phyloP scores from a whole-genome alignment of 2,113 vertebrate species.

The Lathamus discolor region DNA sequence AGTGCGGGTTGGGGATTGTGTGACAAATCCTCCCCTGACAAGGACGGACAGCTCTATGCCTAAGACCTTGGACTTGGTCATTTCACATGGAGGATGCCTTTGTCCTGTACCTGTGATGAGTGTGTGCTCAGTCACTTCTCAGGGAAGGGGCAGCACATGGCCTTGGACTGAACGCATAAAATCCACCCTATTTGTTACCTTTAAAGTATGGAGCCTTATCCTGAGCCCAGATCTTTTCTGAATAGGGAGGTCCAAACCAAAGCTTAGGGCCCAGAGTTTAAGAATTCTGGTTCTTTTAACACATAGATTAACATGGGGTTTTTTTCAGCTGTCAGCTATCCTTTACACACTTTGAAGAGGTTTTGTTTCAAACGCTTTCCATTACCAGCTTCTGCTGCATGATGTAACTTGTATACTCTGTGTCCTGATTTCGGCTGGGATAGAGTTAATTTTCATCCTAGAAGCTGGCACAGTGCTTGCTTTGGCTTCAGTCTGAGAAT shows the following conservation, averaged over 20 bases:
- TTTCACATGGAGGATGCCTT: background rate
- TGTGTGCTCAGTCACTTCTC: rapidly evolving
- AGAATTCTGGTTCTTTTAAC: background rate
- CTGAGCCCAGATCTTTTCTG: background rate
- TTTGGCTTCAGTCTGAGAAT: background rate
- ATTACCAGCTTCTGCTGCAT: background rate
- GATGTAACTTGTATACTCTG: background rate
- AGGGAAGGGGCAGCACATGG: background rate
- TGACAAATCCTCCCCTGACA: background rate
- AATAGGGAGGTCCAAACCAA: background rate
- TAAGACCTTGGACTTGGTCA: background rate
- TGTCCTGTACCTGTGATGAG: background rate
- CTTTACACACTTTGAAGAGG: background rate
- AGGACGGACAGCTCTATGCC: background rate
- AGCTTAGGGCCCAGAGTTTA: background rate
- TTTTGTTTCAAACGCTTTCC: background rate
- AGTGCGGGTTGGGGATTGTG: background rate
- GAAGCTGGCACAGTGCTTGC: background rate
- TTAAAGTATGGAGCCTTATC: background rate
- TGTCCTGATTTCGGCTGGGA: background rate
- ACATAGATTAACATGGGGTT: rapidly evolving
- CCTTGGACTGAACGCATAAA: background rate
- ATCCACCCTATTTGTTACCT: background rate
- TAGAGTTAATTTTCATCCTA: background rate
- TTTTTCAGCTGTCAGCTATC: background rate